phyloP scores from a whole-genome alignment of 2,888 invertebrate species.

The Hemicrepidius hirtus region DNA sequence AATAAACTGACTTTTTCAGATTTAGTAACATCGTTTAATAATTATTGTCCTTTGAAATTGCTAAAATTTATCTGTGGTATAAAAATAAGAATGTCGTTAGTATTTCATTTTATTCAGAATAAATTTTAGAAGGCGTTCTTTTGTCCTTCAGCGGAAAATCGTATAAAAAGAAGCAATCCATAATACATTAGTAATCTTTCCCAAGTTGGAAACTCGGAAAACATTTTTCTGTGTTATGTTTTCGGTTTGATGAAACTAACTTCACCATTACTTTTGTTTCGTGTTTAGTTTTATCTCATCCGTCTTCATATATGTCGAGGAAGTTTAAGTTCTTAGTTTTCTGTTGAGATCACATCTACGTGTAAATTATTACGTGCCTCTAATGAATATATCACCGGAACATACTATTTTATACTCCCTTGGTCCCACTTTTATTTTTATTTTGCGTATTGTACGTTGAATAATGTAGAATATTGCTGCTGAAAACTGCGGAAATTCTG shows the following conservation, averaged over 20 bases:
- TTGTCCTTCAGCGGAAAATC: constrained; percentile 26
- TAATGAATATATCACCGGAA: constrained; percentile 40
- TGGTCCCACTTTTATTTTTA: constrained; percentile 9
- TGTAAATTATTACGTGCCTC: constrained; percentile 44
- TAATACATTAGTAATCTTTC: constrained; percentile 31
- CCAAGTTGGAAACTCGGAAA: constrained; percentile 31
- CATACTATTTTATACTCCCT: constrained; percentile 9
- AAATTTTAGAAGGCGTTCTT: constrained; percentile 21
- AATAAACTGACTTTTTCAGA: too few species aligned
- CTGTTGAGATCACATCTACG: constrained; percentile 42
- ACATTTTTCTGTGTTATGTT: constrained; percentile 45
- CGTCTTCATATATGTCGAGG: constrained; percentile 42
- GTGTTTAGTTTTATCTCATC: constrained; percentile 45
- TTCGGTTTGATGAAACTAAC: constrained; percentile 44
- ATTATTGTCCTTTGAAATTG: too few species aligned
- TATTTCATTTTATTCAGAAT: constrained; percentile 20
- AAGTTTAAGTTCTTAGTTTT: constrained; percentile 47
- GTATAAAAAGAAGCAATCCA: constrained; percentile 25
- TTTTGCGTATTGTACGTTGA: neutral
- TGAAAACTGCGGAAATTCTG: neutral
- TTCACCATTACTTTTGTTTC: constrained; percentile 43
- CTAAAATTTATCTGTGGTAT: too few species aligned
- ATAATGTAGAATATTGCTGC: constrained; percentile 6
- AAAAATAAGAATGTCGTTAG: too few species aligned
- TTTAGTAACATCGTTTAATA: neutral